A percentile compares a stretch with the other conserved stretches of the same genome.
These are phyloP conservation scores for Vulpes ferrilata DNA, from an alignment of 2,113 vertebrate genomes.

Conservation along the genomic window DNA sequence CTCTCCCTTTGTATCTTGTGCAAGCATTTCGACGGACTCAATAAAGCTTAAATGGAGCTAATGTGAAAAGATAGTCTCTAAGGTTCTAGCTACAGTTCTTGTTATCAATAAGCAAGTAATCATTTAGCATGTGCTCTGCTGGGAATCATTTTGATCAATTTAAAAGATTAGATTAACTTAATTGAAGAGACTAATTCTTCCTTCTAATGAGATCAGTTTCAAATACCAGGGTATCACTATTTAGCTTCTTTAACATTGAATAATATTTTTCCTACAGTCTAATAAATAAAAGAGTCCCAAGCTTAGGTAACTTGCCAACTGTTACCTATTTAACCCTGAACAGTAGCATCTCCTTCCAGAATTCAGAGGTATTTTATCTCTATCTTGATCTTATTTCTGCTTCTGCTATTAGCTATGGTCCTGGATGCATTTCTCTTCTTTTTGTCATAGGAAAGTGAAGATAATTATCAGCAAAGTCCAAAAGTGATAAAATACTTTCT, in stretches of 20 bases:
- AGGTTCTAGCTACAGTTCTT: constrained; percentile 18
- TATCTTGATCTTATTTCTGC: neutral
- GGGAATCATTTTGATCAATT: constrained; percentile 50
- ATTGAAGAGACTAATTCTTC: constrained; percentile 38
- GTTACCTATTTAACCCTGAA: neutral
- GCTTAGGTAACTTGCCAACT: neutral
- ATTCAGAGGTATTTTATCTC: neutral
- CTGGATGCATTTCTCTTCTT: neutral
- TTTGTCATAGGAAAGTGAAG: neutral
- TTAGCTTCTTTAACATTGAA: neutral
- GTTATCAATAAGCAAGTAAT: constrained; percentile 37
- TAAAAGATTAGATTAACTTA: constrained; percentile 55
- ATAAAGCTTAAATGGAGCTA: neutral
- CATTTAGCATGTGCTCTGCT: constrained; percentile 6
- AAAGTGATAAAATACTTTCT: constrained; percentile 7
- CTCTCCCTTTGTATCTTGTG: neutral
- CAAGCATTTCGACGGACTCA: neutral
- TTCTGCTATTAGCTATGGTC: neutral
- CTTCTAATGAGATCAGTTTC: neutral
- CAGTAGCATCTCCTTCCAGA: neutral
- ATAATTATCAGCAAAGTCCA: neutral
- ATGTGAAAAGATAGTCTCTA: constrained; percentile 17
- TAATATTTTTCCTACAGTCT: neutral
- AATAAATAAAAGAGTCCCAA: neutral
- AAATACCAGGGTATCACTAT: neutral